A percentile compares a stretch with the other conserved stretches of the same genome.
These are phyloP conservation scores for Acrocera orbiculus DNA, from an alignment of 2,888 invertebrate species.

Conservation along the genomic window DNA sequence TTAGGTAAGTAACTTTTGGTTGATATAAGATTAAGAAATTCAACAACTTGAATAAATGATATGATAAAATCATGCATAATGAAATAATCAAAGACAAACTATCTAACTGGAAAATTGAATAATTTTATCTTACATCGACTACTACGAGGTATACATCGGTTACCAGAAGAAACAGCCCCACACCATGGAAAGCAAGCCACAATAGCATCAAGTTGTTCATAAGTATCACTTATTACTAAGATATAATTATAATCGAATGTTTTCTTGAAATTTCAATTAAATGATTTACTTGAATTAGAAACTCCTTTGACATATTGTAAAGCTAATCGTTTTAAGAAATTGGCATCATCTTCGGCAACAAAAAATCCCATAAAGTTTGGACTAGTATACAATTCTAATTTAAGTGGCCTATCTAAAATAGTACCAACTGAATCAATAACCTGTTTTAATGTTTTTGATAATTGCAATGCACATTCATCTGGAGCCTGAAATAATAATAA, in stretches of 20 bases:
- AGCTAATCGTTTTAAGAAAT: conserved; percentile 60
- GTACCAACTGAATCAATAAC: conserved; percentile 55
- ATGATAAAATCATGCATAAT: too few species aligned
- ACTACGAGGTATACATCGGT: conserved; percentile 42
- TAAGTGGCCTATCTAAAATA: conserved; percentile 44
- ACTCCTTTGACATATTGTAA: conserved; percentile 67
- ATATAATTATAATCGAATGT: neutral
- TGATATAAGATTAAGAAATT: too few species aligned
- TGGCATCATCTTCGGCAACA: conserved; percentile 64
- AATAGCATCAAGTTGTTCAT: conserved; percentile 56
- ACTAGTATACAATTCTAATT: conserved; percentile 67
- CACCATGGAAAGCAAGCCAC: conserved; percentile 67
- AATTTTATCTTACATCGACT: conserved; percentile 39
- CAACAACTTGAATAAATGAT: too few species aligned
- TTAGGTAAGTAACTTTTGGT: too few species aligned
- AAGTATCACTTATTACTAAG: conserved; percentile 40
- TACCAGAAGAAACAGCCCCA: conserved; percentile 38
- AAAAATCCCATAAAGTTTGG: conserved; percentile 85
- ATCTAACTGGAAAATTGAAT: neutral
- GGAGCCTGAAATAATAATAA: conserved; percentile 40
- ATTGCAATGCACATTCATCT: conserved; percentile 50
- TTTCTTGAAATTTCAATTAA: neutral
- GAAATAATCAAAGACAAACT: too few species aligned
- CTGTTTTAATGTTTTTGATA: conserved; percentile 52
- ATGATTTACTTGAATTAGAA: conserved; percentile 48